phyloP scores from a whole-genome alignment of 30 jellyfish, hydroid and myxozoan genomes.

The Aurelia sp. region DNA sequence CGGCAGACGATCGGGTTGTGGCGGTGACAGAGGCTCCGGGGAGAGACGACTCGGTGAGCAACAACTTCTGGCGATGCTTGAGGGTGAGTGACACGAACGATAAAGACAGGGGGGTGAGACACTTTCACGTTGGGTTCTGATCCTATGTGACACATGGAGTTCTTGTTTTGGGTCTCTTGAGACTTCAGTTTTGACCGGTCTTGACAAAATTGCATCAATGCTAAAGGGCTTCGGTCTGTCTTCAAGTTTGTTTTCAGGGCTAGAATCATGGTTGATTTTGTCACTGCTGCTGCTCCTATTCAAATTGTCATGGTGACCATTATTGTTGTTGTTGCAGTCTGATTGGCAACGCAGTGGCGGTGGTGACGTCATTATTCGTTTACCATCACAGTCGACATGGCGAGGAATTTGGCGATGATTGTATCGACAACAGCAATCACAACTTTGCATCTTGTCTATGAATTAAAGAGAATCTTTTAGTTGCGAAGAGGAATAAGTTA shows the following conservation, averaged over 20 bases:
- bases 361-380: neutral
- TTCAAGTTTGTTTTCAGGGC: neutral
- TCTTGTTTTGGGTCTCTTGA: neutral
- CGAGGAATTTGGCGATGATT: constrained; percentile 7
- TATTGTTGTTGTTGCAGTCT: neutral
- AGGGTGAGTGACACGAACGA: constrained; percentile 14
- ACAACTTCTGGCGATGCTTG: neutral
- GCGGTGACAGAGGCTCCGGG: constrained; percentile 18
- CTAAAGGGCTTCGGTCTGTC: constrained; percentile 36
- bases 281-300: neutral
- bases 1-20: constrained; percentile 16
- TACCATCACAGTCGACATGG: neutral
- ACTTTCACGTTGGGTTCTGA: neutral
- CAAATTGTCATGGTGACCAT: neutral
- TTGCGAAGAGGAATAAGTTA: too few species aligned
- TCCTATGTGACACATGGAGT: neutral
- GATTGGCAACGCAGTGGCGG: neutral
- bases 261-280: neutral
- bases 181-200: constrained; percentile 1
- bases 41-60: constrained; percentile 28
- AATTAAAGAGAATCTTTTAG: too few species aligned
- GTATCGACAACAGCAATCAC: constrained; percentile 50
- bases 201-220: constrained; percentile 68
- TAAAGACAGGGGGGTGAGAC: constrained; percentile 4
- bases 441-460: neutral